Base-by-base conservation (phyloP, 2,113 vertebrate genomes). In the Theristicus caerulescens region DNA sequence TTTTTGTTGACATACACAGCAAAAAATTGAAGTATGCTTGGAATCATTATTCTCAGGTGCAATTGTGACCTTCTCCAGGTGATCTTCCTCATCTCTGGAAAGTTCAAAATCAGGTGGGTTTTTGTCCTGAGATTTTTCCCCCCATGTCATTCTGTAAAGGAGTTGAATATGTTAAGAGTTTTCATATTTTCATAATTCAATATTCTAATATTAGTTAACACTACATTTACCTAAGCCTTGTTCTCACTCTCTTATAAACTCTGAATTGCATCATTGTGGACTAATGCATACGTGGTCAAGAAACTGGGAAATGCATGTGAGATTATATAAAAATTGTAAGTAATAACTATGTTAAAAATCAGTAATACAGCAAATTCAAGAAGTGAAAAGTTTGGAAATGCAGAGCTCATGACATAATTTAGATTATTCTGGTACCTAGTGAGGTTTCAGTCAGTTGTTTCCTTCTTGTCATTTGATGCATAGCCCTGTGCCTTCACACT, bases 1-100 rank as follows among this genome's bases (percentile, higher is more conserved):
- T 57, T 74, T 65, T 17, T 70, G 32, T 20, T 95, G 52, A 84
- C 98, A 98, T 3, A 57, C 18, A 36, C 96, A 98, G 49, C 98
- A 98, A 44, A 94, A 83, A 65, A 97, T 16, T 8, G 90, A 93
- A 89, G 94, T 31, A 7, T 0, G 2, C 9, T 90, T 58, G 31
- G 65, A 55, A 12, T 40, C 36, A 9, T 6, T 5, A 2, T 22
- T 46, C 47, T 55, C 10, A 0, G 31, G 20, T 62, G 83, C 19
- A 6, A 1, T 16, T 10, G 16, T 61, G 22, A 64, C 25, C 5
- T 51, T n/a, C 32, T 84, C 57, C 58, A 34, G 38, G 7, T 83
- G n/a, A 79, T 87, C 26, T n/a, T 83, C 62, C 67, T 84, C 49
- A 55, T 58, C 10, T 91, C 62, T 15, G 6, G 40, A 38, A 11